Conservation (phyloP, 2,113 vertebrate species). For the Ramphastos sulfuratus region DNA sequence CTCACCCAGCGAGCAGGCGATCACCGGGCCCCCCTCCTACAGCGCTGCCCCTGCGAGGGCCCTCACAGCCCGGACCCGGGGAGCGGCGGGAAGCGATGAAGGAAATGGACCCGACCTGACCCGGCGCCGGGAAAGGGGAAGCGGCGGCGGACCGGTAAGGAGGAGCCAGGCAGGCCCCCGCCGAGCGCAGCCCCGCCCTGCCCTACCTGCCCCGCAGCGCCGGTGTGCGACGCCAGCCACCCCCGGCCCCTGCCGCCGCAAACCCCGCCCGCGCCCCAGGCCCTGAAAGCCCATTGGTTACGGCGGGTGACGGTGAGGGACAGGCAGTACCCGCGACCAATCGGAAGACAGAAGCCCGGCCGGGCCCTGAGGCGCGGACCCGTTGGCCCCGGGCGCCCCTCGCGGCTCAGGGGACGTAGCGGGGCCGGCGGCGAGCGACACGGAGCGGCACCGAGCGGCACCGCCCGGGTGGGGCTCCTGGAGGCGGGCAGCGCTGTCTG, state of each 20-base stretch:
- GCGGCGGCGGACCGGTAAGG: background rate
- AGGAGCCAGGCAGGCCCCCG: background rate
- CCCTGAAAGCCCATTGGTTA: background rate
- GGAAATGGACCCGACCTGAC: background rate
- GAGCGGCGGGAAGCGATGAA: slow-evolving; percentile 27
- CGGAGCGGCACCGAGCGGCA: too few species aligned
- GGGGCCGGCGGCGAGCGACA: background rate
- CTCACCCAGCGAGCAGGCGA: background rate
- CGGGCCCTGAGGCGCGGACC: rapidly evolving
- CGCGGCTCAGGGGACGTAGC: rapidly evolving
- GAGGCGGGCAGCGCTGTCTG: too few species aligned
- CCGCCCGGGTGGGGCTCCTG: too few species aligned
- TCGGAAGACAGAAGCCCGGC: background rate
- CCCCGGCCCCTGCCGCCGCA: background rate
- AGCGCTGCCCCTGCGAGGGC: slow-evolving; percentile 32
- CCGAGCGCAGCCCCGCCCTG: too few species aligned
- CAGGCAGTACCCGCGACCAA: background rate
- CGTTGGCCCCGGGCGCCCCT: rapidly evolving
- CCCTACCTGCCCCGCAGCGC: background rate
- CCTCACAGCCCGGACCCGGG: slow-evolving; percentile 60
- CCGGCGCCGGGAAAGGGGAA: slow-evolving; percentile 12
- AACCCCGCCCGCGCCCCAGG: rapidly evolving
- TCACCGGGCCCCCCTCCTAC: background rate
- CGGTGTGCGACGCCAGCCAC: background rate
- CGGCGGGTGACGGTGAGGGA: rapidly evolving